Evolutionary conservation across 1,140 invertebrate genomes (phyloP).

Genomic region (Teleopsis dalmanni): DNA sequence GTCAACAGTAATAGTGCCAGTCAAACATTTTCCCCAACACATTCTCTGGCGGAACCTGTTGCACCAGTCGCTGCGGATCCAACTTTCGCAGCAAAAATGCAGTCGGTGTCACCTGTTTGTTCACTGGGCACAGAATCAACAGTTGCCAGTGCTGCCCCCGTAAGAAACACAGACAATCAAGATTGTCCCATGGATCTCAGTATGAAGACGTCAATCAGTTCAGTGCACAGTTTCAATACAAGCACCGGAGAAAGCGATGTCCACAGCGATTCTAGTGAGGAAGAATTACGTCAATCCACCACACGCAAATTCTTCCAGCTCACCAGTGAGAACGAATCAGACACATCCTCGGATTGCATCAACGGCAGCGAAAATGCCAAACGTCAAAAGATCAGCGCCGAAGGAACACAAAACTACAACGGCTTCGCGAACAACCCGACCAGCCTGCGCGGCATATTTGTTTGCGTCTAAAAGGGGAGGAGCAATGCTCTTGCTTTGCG

Average conservation of each 20-base stretch:
- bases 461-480: slow-evolving; percentile 24
- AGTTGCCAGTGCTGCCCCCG: neutral
- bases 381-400: slow-evolving; percentile 28
- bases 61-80: slow-evolving; percentile 3
- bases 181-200: slow-evolving; percentile 74
- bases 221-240: slow-evolving; percentile 31
- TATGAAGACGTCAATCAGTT: slow-evolving; percentile 53
- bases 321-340: slow-evolving; percentile 23
- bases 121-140: slow-evolving; percentile 32
- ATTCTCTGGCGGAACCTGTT: neutral
- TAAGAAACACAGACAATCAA: slow-evolving; percentile 38
- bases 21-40: slow-evolving; percentile 6
- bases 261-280: slow-evolving; percentile 29
- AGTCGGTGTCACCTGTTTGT: slow-evolving; percentile 38
- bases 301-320: slow-evolving; percentile 33
- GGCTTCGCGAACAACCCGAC: slow-evolving; percentile 26
- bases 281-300: slow-evolving; percentile 20
- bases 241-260: slow-evolving; percentile 9
- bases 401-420: slow-evolving; percentile 9
- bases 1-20: no score
- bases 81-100: slow-evolving; percentile 37
- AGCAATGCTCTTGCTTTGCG: neutral
- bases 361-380: slow-evolving; percentile 13
- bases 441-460: slow-evolving; percentile 36
- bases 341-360: slow-evolving; percentile 7